A percentile compares a stretch with the other conserved stretches of the same genome.
Conservation (phyloP, 1,140 invertebrate genomes). For the Telenomus remus region DNA sequence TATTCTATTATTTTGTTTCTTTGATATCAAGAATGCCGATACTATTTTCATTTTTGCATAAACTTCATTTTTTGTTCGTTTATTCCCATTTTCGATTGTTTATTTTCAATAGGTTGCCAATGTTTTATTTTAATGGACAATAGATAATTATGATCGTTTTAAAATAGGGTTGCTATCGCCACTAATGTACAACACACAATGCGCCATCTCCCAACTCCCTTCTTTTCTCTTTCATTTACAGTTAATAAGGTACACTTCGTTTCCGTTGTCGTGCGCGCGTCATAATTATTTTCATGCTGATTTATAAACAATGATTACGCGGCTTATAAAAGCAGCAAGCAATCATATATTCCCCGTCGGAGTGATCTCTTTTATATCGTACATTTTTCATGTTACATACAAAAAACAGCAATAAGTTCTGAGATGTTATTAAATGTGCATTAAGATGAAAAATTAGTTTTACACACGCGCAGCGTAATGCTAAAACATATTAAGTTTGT, state of each 20-base stretch:
- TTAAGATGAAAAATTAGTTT: slow-evolving; percentile 53
- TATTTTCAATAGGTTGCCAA: no score
- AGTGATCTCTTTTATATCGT: slow-evolving; percentile 18
- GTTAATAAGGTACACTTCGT: slow-evolving; percentile 16
- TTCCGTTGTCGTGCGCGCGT: slow-evolving; percentile 1
- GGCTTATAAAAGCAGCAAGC: slow-evolving; percentile 11
- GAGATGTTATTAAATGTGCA: slow-evolving; percentile 51
- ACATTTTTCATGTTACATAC: slow-evolving; percentile 52
- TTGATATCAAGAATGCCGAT: slow-evolving; percentile 28
- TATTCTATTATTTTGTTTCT: slow-evolving; percentile 12
- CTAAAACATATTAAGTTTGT: slow-evolving; percentile 21
- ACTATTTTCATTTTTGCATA: neutral
- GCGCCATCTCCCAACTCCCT: neutral
- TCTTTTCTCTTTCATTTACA: neutral
- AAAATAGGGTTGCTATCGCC: slow-evolving; percentile 23
- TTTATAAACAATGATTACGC: slow-evolving; percentile 41
- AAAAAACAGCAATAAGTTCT: slow-evolving; percentile 41
- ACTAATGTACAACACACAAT: slow-evolving; percentile 2
- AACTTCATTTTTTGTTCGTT: no score
- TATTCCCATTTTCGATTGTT: no score
- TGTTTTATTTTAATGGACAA: no score
- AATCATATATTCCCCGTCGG: slow-evolving; percentile 44
- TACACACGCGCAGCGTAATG: slow-evolving; percentile 23
- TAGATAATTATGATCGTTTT: no score
- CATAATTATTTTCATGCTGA: slow-evolving; percentile 31